Base-by-base conservation (phyloP, 2,888 invertebrate genomes). In the Dichetophora obliterata region DNA sequence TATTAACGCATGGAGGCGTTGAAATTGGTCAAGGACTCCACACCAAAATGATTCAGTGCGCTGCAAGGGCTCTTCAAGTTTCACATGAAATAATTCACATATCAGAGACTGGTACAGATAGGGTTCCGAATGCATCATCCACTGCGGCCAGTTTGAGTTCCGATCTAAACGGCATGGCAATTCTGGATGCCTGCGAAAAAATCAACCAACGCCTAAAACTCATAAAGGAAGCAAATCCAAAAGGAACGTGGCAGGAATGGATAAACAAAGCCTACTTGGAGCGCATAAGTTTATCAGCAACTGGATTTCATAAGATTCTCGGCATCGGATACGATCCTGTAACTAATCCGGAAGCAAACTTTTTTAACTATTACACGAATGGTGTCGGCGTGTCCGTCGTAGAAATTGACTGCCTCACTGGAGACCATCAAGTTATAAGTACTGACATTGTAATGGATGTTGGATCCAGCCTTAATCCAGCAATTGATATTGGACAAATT, bases 21-120 rank as follows among this genome's bases (percentile, higher is more conserved):
- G 98, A 98, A 91, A 98, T 98, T 95, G 98, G 98, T 0, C 98
- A 98, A 90, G 98, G 98, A 1, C 90, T 99, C 4, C 95, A 98
- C 86, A 98, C 96, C 0, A 98, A 98, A 91, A 96, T 98, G 95
- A 93, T 96, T 74, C 98, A 98, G 92, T 93, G 96, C 14, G 95
- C 96, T 4, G 94, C 96, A 63, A 91, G 93, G 79, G 91, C 91
- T 0, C 90, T 97, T 16, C 93, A 92, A 70, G 92, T 96, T 48
- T 92, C 94, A 4, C 87, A 92, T 0, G 92, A 93, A 0, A 92
- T 93, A 84, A 95, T 97, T 83, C 94, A 96, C 85, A 93, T 96
- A 16, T 92, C 92, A 34, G 97, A 97, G 88, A 95, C 96, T 0
- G 90, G 95, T 0, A 96, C 96, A 0, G 97, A 97, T 86, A 97